Evolutionary conservation across 2,888 invertebrate species (phyloP).

Genomic region (Orthosia incerta): DNA sequence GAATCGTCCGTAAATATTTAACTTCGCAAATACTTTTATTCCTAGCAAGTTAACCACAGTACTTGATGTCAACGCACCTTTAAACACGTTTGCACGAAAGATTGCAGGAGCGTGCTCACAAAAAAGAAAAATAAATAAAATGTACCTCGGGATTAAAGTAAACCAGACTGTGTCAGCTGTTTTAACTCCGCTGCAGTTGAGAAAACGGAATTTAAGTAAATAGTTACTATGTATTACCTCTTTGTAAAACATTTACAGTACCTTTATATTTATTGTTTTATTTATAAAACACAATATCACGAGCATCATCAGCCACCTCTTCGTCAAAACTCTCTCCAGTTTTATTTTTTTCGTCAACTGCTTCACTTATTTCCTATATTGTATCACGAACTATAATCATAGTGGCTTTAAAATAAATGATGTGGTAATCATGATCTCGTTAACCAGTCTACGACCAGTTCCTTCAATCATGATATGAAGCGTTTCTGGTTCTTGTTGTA

Average conservation of each 20-base stretch:
- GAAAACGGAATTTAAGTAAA: constrained; percentile 31
- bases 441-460: constrained; percentile 42
- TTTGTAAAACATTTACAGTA: neutral
- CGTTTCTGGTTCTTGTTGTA: constrained; percentile 43
- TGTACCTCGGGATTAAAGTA: constrained; percentile 45
- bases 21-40: constrained; percentile 36
- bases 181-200: constrained; percentile 31
- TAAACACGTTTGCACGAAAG: constrained; percentile 63
- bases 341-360: neutral
- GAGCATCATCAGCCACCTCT: neutral
- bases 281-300: constrained; percentile 1
- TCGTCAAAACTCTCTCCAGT: neutral
- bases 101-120: constrained; percentile 48
- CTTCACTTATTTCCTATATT: constrained; percentile 10
- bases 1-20: constrained; percentile 16
- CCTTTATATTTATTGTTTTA: neutral
- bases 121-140: constrained; percentile 59
- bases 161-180: constrained; percentile 55
- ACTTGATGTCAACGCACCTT: constrained; percentile 61
- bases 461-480: constrained; percentile 44
- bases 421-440: constrained; percentile 47
- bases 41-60: constrained; percentile 37
- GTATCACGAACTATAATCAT: constrained; percentile 3
- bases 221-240: neutral
- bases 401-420: constrained; percentile 40